Base-by-base conservation (phyloP, 1,140 invertebrate genomes). In the Coenobita brevimanus region DNA sequence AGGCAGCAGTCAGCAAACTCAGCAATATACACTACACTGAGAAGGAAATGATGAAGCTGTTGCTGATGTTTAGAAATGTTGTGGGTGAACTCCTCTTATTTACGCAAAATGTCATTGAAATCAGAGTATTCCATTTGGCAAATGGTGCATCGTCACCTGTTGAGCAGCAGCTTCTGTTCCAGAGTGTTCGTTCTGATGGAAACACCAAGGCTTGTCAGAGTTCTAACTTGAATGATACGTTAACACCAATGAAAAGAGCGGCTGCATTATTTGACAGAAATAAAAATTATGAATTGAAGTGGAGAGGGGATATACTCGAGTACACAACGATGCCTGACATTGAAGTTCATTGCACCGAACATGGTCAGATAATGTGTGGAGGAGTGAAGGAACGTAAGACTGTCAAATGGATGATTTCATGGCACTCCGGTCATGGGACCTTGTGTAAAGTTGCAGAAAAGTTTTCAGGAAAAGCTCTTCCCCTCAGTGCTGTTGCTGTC, bases 61-160 rank as follows among this genome's bases (percentile, higher is more conserved):
- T 84, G 8, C 21, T 41, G 21, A 84, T 57, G 69, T 84, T 84
- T 36, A 84, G 82, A 33, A 33, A 57, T 46, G 57, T 84, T 27
- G 57, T 84, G 15, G 82, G 82, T 0, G 69, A 84, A 57, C 50
- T 84, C 10, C 71, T 84, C 1, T 69, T 84, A n/a, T 84, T 84
- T 50, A 84, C 82, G 1, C 82, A 84, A 33, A 54, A 84, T 84
- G 69, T 84, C 21, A 75, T 4, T 17, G 69, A 73, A 8, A 84
- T 84, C 36, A 75, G 27, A 8, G 82, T 84, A 13, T 84, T 57
- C 41, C 69, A 84, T 50, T 75, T 84, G 6, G 13, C 13, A 1
- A 60, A 73, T 2, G n/a, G 27, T 54, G 33, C 67, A 54, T 54
- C 50, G 33, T 75, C 43, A 2, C 67, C 82, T 10, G 10, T 50